A percentile compares a stretch with the other conserved stretches of the same genome.
These are phyloP conservation scores for Mastomys natalensis DNA, from an alignment of 2,113 vertebrate species.

Conservation along the genomic window DNA sequence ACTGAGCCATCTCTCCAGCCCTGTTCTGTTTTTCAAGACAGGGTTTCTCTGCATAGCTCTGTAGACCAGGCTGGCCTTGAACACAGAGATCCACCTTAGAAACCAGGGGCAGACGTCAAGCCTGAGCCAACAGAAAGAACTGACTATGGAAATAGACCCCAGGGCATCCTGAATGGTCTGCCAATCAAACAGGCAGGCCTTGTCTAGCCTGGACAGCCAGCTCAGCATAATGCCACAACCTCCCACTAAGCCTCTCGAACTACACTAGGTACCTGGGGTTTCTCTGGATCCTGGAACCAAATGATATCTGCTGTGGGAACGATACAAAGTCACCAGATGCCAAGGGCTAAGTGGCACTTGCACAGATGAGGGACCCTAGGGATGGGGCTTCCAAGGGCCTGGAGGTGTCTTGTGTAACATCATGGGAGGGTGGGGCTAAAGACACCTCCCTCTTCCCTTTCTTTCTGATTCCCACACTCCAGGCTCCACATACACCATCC, in stretches of 20 bases:
- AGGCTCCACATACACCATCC: background rate
- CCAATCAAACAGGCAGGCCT: background rate
- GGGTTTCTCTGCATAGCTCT: background rate
- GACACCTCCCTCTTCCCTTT: background rate
- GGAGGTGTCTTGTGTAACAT: slow-evolving; percentile 67
- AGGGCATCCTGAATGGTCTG: background rate
- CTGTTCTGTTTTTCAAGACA: too few relatives aligned
- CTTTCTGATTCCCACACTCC: background rate
- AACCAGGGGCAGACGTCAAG: background rate
- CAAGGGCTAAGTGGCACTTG: slow-evolving; percentile 4
- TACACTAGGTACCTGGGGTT: slow-evolving; percentile 44
- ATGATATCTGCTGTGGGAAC: slow-evolving; percentile 35
- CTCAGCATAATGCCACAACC: background rate
- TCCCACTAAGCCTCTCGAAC: background rate
- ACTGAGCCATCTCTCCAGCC: too few relatives aligned
- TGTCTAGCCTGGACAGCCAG: background rate
- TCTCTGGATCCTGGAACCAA: background rate
- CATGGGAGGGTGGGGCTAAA: slow-evolving; percentile 54
- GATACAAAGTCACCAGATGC: slow-evolving; percentile 34
- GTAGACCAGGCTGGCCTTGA: background rate
- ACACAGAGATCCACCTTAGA: background rate
- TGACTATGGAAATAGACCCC: background rate
- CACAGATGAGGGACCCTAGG: slow-evolving; percentile 23
- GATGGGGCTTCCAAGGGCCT: slow-evolving; percentile 42
- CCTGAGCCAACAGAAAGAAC: background rate